These are phyloP conservation scores for Sebastes itinus DNA, from an alignment of 2,797 vertebrate species.

Conservation along the genomic window DNA sequence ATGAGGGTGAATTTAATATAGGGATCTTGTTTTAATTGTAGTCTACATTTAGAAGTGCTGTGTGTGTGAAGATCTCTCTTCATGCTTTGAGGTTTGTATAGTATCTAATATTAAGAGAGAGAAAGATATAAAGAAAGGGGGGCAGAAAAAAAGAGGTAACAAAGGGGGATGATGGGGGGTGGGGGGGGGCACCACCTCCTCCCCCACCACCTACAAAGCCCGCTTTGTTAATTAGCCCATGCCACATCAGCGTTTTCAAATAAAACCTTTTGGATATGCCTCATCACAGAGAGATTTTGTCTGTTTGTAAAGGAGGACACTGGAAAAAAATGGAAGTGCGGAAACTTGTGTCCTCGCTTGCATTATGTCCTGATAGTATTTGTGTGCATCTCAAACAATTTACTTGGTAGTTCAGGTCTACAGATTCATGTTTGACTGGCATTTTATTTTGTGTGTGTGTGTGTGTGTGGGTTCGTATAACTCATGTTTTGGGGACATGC, in stretches of 20 bases:
- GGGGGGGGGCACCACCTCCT: not conserved
- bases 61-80: slow-evolving; percentile 64
- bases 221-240: slow-evolving; percentile 88
- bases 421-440: not conserved
- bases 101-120: slow-evolving; percentile 69
- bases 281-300: slow-evolving; percentile 73
- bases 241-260: slow-evolving; percentile 90
- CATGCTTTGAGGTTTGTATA: slow-evolving; percentile 73
- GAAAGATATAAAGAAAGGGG: slow-evolving; percentile 1
- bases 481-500: not conserved
- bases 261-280: slow-evolving; percentile 86
- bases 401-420: not conserved
- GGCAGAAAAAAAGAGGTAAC: slow-evolving; percentile 6
- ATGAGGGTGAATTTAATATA: slow-evolving; percentile 48
- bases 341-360: not conserved
- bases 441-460: not conserved
- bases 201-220: slow-evolving; percentile 73
- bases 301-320: slow-evolving; percentile 71
- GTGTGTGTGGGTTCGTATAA: not conserved
- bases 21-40: slow-evolving; percentile 67
- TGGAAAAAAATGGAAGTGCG: not conserved
- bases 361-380: not conserved
- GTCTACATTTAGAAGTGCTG: slow-evolving; percentile 81
- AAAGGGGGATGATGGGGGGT: slow-evolving; percentile 13
- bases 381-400: not conserved